These are phyloP conservation scores for Sinonovacula constricta DNA, from an alignment of 1,140 invertebrate species.

Conservation along the genomic window DNA sequence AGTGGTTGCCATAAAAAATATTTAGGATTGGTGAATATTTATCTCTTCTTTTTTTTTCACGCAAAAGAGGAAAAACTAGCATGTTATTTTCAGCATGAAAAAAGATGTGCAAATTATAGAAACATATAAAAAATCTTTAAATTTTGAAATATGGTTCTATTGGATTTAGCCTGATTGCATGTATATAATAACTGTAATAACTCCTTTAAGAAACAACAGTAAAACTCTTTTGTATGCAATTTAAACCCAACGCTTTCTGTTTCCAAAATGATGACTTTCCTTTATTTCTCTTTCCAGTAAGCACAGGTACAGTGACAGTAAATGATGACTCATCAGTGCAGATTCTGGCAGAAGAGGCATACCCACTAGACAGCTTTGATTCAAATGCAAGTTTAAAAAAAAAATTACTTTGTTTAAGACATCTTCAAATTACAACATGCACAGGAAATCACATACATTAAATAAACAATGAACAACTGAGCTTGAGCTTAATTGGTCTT, in stretches of 20 bases:
- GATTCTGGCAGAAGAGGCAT: conserved; percentile 98
- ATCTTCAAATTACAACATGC: neutral
- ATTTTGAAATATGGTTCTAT: too few species aligned
- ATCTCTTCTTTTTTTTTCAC: neutral
- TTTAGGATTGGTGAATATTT: neutral
- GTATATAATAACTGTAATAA: too few species aligned
- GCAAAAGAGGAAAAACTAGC: neutral
- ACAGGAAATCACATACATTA: too few species aligned
- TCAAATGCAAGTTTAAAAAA: conserved; percentile 74
- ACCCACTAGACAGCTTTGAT: conserved; percentile 92
- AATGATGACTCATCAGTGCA: conserved; percentile 99
- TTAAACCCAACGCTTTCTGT: too few species aligned
- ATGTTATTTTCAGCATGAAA: neutral
- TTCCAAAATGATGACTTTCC: too few species aligned
- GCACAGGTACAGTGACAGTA: conserved; percentile 97
- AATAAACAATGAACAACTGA: neutral
- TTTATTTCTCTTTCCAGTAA: conserved; percentile 90
- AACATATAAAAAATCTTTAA: too few species aligned
- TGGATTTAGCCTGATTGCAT: too few species aligned
- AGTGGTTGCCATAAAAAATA: neutral
- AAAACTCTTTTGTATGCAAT: too few species aligned
- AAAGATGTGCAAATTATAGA: neutral
- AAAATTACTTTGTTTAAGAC: too few species aligned
- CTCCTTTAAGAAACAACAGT: too few species aligned
- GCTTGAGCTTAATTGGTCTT: too few species aligned